These are phyloP conservation scores for Sebastes reedi DNA, from an alignment of 2,797 vertebrate genomes.

Conservation along the genomic window DNA sequence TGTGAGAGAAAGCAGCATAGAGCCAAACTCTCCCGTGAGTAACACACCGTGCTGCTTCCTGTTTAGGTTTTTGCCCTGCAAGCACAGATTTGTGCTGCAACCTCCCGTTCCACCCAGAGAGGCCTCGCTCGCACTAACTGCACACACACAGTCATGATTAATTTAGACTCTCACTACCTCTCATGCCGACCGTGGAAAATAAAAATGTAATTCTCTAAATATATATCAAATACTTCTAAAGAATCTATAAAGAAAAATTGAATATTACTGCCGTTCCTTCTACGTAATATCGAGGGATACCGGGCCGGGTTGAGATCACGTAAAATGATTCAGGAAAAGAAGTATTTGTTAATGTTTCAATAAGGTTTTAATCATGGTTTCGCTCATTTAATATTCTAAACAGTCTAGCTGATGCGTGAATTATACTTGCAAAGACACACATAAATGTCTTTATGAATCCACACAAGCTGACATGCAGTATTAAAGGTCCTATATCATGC, in stretches of 20 bases:
- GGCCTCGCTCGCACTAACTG: not conserved
- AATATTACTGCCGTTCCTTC: no score
- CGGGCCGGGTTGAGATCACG: not conserved
- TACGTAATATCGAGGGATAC: no score
- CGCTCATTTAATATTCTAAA: not conserved
- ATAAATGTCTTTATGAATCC: no score
- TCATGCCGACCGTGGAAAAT: not conserved
- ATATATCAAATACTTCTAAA: not conserved
- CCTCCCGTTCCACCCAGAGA: not conserved
- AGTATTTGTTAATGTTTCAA: not conserved
- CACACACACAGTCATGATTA: not conserved
- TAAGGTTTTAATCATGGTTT: not conserved
- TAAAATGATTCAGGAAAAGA: not conserved
- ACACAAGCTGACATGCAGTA: no score
- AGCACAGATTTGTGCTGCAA: not conserved
- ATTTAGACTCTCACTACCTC: not conserved
- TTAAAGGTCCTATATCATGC: no score
- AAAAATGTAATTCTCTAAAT: not conserved
- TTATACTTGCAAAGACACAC: no score
- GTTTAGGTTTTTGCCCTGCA: not conserved
- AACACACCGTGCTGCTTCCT: not conserved
- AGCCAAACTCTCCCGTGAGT: not conserved
- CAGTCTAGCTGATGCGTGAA: not conserved
- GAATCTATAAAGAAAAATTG: not conserved
- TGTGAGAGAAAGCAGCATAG: not conserved